phyloP scores from a whole-genome alignment of 2,797 vertebrate species.

The Eulemur albifrons region DNA sequence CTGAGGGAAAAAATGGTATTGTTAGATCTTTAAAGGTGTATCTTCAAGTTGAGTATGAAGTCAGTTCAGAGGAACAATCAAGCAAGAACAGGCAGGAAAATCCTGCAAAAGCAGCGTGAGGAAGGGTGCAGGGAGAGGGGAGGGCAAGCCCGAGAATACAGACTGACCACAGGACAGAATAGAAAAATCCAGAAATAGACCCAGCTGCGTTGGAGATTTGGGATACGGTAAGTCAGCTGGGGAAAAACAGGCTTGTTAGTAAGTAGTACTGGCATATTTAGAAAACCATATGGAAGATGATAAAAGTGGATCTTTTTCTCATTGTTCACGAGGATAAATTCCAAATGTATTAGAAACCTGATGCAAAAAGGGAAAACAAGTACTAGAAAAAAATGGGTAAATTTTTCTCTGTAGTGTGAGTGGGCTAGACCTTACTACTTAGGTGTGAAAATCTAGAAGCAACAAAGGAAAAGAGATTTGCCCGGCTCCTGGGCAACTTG shows the following conservation, averaged over 20 bases:
- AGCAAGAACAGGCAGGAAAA: neutral
- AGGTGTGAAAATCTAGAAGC: neutral
- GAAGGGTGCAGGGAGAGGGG: too few species aligned
- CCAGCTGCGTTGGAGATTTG: neutral
- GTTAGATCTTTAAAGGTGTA: neutral
- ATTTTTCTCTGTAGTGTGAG: neutral
- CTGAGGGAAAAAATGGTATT: too few species aligned
- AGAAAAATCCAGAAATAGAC: neutral
- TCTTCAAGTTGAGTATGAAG: neutral
- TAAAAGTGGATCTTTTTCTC: neutral
- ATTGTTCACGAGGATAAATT: neutral
- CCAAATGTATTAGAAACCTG: neutral
- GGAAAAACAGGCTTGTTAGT: neutral
- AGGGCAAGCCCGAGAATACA: neutral
- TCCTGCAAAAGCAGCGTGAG: neutral
- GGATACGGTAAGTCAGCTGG: neutral
- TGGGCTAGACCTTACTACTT: neutral
- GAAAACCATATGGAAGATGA: neutral
- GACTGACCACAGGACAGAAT: neutral
- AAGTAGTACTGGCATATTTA: neutral
- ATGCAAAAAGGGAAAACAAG: neutral
- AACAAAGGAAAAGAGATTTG: neutral
- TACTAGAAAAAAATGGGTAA: neutral
- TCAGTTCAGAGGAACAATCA: neutral
- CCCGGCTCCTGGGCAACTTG: neutral